phyloP scores from a whole-genome alignment of 2,113 vertebrate species.

The Martes martes region DNA sequence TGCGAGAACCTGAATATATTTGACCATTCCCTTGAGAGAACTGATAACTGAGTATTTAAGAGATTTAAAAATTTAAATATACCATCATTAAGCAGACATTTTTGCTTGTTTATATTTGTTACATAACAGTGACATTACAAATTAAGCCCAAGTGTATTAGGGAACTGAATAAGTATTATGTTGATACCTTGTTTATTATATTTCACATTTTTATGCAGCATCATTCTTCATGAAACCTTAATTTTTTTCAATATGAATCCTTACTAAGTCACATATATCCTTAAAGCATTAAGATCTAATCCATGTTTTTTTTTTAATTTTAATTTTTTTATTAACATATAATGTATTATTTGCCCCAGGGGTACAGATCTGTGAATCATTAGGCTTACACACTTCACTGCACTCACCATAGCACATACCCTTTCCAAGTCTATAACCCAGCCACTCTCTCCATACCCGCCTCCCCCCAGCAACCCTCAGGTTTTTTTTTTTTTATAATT shows the following conservation, averaged over 20 bases:
- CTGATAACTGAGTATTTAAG: background rate
- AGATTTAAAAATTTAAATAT: slow-evolving; percentile 1
- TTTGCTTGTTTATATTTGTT: slow-evolving; percentile 14
- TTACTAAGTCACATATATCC: background rate
- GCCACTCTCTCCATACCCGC: no score
- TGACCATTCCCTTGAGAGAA: background rate
- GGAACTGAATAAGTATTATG: background rate
- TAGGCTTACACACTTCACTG: no score
- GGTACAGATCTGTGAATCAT: no score
- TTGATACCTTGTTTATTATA: background rate
- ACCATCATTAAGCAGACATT: background rate
- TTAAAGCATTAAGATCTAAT: background rate
- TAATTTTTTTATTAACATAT: no score
- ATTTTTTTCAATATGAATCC: background rate
- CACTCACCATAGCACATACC: no score
- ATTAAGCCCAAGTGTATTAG: background rate
- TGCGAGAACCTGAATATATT: background rate
- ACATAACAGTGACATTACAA: background rate
- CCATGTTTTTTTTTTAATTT: background rate
- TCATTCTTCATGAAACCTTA: background rate
- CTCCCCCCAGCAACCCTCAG: no score
- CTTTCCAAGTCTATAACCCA: no score
- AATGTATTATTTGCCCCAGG: no score
- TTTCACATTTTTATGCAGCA: background rate
- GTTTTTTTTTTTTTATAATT: no score